Evolutionary conservation across 2,113 vertebrate genomes (phyloP), one percentile per base, ranked within the genome.

Genomic region (Scomber japonicus): DNA sequence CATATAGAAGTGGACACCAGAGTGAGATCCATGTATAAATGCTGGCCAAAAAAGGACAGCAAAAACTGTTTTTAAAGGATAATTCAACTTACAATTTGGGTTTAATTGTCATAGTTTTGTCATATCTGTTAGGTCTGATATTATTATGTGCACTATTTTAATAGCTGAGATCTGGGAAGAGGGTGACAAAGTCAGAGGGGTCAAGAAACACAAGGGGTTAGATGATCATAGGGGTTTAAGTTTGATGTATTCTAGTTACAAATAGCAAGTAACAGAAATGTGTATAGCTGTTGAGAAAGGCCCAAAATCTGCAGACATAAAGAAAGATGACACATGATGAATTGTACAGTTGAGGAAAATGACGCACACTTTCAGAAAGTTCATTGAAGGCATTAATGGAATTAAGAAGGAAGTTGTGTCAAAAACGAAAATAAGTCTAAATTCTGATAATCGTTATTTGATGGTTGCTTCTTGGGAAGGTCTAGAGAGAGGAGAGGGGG

Each of bases 1-100:
- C 64, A n/a, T 63, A 54, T 17, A 48, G 53, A 46, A 35, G 49
- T 49, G 19, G 46, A 61, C 46, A 75, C 49, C 21, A 12, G 14
- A 19, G n/a, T 46, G 16, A 19, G 46, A 24, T 76, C 45, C 0
- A 53, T 65, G 54, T 57, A 11, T 17, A 24, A 64, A 16, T 46
- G 55, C 4, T 55, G 30, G n/a, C 30, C 14, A 55, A 72, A 63
- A 27, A 45, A 46, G 13, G 46, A 31, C 13, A 65, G 13, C n/a
- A 30, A 69, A 62, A 53, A 57, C 27, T 21, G 40, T 16, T 64
- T 17, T 19, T 51, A 27, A 27, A 27, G 24, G 24, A 27, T 27
- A 48, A 11, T 27, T 46, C 3, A 0, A 1, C 15, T 53, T 51
- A 16, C 48, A 15, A 49, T 24, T 31, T 21, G 21, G 5, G 3